Conservation (phyloP, 2,797 vertebrate species). For the Enoplosus armatus region DNA sequence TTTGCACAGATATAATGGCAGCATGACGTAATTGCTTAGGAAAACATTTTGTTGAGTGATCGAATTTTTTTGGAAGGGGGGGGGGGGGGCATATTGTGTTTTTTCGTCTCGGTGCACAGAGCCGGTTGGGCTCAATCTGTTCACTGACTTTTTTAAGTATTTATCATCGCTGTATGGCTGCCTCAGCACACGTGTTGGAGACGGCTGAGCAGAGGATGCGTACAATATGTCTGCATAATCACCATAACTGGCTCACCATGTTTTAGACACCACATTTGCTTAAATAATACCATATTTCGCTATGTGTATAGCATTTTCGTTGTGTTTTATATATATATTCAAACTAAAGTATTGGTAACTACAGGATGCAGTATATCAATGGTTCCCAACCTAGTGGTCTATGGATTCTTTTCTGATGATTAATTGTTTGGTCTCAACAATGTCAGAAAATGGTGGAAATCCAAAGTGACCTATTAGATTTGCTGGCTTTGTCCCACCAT, state of each 20-base stretch:
- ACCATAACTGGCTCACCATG: not conserved
- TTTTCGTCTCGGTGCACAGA: conserved; percentile 66
- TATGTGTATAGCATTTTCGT: not conserved
- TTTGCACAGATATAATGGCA: conserved; percentile 60
- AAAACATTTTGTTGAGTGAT: conserved; percentile 75
- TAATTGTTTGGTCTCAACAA: not conserved
- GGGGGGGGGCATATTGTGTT: conserved; percentile 69
- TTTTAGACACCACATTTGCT: not conserved
- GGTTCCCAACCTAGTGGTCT: not conserved
- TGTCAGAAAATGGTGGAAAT: not conserved
- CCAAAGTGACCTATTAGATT: not conserved
- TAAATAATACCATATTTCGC: not conserved
- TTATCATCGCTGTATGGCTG: conserved; percentile 35
- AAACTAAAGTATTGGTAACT: not conserved
- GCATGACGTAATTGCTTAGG: conserved; percentile 71
- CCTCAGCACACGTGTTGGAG: conserved; percentile 32
- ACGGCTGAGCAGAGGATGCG: not conserved
- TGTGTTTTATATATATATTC: not conserved
- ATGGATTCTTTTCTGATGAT: not conserved
- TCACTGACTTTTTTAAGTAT: conserved; percentile 29
- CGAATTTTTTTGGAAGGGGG: conserved; percentile 52
- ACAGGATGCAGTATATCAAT: not conserved
- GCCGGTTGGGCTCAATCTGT: conserved; percentile 60
- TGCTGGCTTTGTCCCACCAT: not conserved
- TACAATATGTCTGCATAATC: not conserved